Evolutionary conservation across 2,888 invertebrate species (phyloP), one percentile per base, ranked within the genome.

Genomic region (Agrotis clavis): DNA sequence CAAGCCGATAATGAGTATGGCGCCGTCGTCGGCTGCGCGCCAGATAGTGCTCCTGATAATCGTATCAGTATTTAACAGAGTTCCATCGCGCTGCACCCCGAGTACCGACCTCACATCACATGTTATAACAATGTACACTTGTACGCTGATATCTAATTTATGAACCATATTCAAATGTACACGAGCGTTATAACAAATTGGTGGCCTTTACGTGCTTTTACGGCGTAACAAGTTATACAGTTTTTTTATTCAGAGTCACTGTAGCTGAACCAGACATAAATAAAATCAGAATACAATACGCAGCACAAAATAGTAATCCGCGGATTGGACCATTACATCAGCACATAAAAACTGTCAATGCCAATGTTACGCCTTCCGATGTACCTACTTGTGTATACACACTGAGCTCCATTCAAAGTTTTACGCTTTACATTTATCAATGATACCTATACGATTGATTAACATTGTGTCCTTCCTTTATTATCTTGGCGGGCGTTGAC

Each of bases 291-390:
- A 93, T 90, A 94, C 91, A 94, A 93, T 92, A 88, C 89, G 84
- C 84, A 89, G 84, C 83, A 87, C 87, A 83, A 85, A 88, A 87
- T 87, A 89, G 87, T 89, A 88, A 90, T 90, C 88, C 86, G 85
- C 85, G 82, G 84, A 88, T 90, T 88, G 87, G 89, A 85, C 87
- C 87, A 89, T 94, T 93, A 94, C 92, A 92, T 92, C 92, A 93
- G 88, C 90, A 79, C 77, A 86, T 89, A 93, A 94, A 94, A 94
- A 93, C 90, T 90, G 90, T 89, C 93, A 93, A 93, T 94, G 93
- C 90, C 92, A 93, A 92, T 93, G 92, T 90, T 92, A 92, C 92
- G 90, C 88, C 89, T 90, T 81, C 86, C 76, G 87, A 87, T 71
- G 71, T 81, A 86, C 86, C 81, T 83, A 77, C 78, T 76, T 83